phyloP scores from a whole-genome alignment of 2,113 vertebrate genomes.

The Semicossyphus pulcher region DNA sequence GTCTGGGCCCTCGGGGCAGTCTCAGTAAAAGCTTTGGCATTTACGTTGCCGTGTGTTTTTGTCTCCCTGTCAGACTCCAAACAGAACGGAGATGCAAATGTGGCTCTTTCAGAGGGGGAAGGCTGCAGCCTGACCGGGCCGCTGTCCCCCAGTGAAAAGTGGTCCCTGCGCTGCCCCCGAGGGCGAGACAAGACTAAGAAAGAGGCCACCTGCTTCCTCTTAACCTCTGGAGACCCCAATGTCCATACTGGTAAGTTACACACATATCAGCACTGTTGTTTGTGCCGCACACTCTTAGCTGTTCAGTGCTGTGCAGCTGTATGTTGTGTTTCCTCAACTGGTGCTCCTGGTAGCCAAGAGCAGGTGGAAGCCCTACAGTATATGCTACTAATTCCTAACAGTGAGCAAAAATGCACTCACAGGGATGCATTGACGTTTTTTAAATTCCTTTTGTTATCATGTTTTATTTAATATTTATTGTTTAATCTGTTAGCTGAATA shows the following conservation, averaged over 20 bases:
- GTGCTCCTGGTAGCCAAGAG: too few relatives aligned
- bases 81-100: conserved; percentile 94
- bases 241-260: conserved; percentile 86
- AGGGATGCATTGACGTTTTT: too few relatives aligned
- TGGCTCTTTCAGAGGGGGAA: conserved; percentile 91
- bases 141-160: conserved; percentile 88
- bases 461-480: too few relatives aligned
- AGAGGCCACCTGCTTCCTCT: conserved; percentile 92
- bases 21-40: conserved; percentile 74
- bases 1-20: conserved; percentile 16
- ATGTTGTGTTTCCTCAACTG: too few relatives aligned
- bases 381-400: too few relatives aligned
- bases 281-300: background rate
- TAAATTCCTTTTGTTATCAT: too few relatives aligned
- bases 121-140: conserved; percentile 87
- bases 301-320: background rate
- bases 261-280: background rate
- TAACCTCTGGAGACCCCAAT: conserved; percentile 86
- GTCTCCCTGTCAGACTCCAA: conserved; percentile 88
- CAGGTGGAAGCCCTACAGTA: too few relatives aligned
- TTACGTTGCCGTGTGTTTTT: conserved; percentile 51
- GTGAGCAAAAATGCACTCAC: too few relatives aligned
- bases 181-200: conserved; percentile 91
- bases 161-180: conserved; percentile 85
- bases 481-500: too few relatives aligned